These are phyloP conservation scores for Drosophila tristis DNA, from an alignment of 1,140 invertebrate species.

Conservation along the genomic window DNA sequence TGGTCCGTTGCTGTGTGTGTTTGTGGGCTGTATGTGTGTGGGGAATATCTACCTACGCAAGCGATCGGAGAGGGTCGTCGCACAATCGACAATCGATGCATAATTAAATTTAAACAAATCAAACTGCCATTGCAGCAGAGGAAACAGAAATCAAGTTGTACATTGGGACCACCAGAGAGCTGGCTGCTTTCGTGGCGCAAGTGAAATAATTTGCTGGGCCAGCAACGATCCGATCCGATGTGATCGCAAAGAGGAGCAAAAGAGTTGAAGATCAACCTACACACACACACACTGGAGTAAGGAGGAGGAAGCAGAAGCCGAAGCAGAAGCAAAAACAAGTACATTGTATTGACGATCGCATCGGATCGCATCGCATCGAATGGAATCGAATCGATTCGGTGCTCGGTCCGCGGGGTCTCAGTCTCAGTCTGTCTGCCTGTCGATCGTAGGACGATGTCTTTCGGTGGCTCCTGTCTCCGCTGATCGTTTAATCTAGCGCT, in stretches of 20 bases:
- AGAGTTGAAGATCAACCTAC: conserved; percentile 50
- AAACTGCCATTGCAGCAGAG: conserved; percentile 74
- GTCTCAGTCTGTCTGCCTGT: no score
- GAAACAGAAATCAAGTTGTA: conserved; percentile 83
- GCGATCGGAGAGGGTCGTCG: conserved; percentile 29
- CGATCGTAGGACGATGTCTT: conserved; percentile 43
- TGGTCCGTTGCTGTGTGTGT: not conserved
- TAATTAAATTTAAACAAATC: conserved; percentile 84
- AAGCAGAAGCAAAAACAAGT: conserved; percentile 50
- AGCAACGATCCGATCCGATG: conserved; percentile 20
- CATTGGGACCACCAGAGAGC: conserved; percentile 71
- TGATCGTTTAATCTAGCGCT: conserved; percentile 82
- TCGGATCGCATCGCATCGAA: no score
- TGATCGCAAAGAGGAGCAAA: conserved; percentile 6
- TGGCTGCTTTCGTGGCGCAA: conserved; percentile 36
- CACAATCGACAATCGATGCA: conserved; percentile 71
- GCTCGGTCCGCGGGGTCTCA: conserved; percentile 1
- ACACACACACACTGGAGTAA: conserved; percentile 31
- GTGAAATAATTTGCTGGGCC: conserved; percentile 78
- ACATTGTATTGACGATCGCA: conserved; percentile 9
- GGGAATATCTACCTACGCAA: conserved; percentile 53
- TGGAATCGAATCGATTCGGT: not conserved
- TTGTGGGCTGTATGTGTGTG: not conserved
- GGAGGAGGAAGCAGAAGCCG: conserved; percentile 6
- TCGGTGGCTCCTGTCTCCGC: conserved; percentile 48